Evolutionary conservation across 2,797 vertebrate genomes (phyloP), one percentile per base, ranked within the genome.

Genomic region (Ispidina lecontei): DNA sequence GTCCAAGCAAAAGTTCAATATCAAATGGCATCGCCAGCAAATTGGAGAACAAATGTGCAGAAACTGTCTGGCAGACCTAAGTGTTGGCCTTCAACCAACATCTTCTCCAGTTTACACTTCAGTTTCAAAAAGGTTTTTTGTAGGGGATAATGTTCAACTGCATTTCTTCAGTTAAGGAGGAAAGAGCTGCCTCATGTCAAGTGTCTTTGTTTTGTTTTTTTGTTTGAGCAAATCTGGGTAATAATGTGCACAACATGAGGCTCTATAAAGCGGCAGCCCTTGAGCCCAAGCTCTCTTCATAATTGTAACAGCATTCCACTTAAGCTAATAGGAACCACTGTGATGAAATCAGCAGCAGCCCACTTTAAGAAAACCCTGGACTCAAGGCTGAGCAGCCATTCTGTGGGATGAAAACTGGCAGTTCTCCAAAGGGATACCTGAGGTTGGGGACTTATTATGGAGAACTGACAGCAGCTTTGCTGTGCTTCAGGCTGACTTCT

Each of bases 31-130:
- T 39, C 14, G 31, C 14, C 20, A 31, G 49, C 0, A 7, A 51
- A 33, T 47, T 1, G 0, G 37, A 63, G 69, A 82, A 22, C 1
- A 1, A 19, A 55, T 67, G 12, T 3, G 2, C 18, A 23, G 26
- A 14, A 73, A 23, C 0, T 41, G 4, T 12, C 55, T 33, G 62
- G 12, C 7, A 51, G 18, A 15, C 9, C 1, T 0, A 2, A 1
- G 12, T n/a, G 26, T 20, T 59, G 41, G 14, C 29, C 28, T 39
- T 47, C 39, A 39, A 35, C 10, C 33, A 62, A 17, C 20, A 37
- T 41, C 17, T 44, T n/a, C 14, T 55, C 31, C 29, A 20, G 15
- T 52, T 79, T 52, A 17, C 9, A 3, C 29, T 84, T 84, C 7
- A 17, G 6, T 20, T 79, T 47, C 49, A 31, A 9, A 54, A 58